Evolutionary conservation across 2,113 vertebrate species (phyloP).

Genomic region (Perca schrenkii): DNA sequence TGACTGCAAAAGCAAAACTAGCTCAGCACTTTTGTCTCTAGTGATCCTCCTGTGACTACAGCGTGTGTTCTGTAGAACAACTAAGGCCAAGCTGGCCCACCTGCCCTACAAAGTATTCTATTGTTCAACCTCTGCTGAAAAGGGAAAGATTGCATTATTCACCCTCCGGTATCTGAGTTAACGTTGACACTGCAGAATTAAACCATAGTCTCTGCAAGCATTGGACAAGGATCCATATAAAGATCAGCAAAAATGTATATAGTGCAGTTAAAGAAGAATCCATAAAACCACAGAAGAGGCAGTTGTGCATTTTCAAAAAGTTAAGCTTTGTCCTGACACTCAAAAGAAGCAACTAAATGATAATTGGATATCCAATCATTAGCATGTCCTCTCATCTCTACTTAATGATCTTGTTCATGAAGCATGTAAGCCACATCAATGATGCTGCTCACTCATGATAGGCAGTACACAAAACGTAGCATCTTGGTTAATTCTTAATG

Average conservation of each 20-base stretch:
- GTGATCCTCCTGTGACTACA: slow-evolving; percentile 57
- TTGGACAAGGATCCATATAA: slow-evolving; percentile 14
- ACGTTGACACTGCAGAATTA: slow-evolving; percentile 57
- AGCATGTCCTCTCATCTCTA: slow-evolving; percentile 3
- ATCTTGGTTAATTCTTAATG: slow-evolving; percentile 28
- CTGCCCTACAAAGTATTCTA: slow-evolving; percentile 67
- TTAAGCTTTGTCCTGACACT: slow-evolving; percentile 9
- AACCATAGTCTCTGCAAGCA: slow-evolving; percentile 55
- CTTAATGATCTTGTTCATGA: slow-evolving; percentile 34
- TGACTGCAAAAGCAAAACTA: slow-evolving; percentile 57
- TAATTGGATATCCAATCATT: slow-evolving; percentile 17
- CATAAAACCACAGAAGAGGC: background rate
- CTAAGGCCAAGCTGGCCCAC: slow-evolving; percentile 67
- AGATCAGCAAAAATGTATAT: slow-evolving; percentile 27
- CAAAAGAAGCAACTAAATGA: slow-evolving; percentile 10
- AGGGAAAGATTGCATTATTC: slow-evolving; percentile 55
- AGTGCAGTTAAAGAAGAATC: slow-evolving; percentile 12
- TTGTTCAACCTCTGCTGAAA: slow-evolving; percentile 68
- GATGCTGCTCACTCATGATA: slow-evolving; percentile 7
- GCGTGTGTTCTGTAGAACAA: slow-evolving; percentile 53
- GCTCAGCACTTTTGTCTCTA: slow-evolving; percentile 67
- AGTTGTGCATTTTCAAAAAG: background rate
- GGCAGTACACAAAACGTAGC: background rate
- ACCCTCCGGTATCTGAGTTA: slow-evolving; percentile 51
- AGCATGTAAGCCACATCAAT: background rate